phyloP scores from a whole-genome alignment of 2,797 vertebrate species.

The Cossypha heuglini region DNA sequence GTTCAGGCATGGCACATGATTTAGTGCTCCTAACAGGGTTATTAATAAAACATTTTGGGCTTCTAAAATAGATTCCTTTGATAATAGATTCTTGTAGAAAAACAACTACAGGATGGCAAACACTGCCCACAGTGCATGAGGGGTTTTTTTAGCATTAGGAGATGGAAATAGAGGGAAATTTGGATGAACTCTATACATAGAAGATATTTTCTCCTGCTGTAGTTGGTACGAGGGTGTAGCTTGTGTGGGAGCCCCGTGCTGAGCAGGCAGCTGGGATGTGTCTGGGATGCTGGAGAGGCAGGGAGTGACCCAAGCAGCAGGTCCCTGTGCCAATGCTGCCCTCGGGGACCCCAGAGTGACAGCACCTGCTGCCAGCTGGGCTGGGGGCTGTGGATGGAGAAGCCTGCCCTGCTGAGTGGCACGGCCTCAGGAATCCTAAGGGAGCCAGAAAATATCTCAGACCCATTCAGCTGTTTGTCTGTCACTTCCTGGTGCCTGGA shows the following conservation, averaged over 20 bases:
- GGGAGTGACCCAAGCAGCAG: accelerated
- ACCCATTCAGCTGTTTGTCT: not conserved
- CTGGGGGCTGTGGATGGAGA: not conserved
- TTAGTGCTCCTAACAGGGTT: not conserved
- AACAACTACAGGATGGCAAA: not conserved
- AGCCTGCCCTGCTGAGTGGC: not conserved
- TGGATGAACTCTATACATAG: not conserved
- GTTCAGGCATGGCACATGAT: not conserved
- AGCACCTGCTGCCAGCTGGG: not conserved
- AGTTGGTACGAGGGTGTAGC: not conserved
- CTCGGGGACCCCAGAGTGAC: accelerated
- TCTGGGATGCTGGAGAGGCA: not conserved
- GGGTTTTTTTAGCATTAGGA: not conserved
- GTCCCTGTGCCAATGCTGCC: not conserved
- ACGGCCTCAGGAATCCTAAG: not conserved
- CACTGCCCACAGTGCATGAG: not conserved
- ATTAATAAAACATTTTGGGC: not conserved
- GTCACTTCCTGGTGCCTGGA: not conserved
- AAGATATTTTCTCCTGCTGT: not conserved
- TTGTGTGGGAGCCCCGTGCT: accelerated
- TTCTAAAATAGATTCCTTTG: not conserved
- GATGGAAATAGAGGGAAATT: not conserved
- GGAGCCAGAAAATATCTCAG: not conserved
- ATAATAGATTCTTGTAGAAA: not conserved
- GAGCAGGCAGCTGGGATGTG: not conserved